phyloP scores from a whole-genome alignment of 2,113 vertebrate species.

The Caranx ignobilis region DNA sequence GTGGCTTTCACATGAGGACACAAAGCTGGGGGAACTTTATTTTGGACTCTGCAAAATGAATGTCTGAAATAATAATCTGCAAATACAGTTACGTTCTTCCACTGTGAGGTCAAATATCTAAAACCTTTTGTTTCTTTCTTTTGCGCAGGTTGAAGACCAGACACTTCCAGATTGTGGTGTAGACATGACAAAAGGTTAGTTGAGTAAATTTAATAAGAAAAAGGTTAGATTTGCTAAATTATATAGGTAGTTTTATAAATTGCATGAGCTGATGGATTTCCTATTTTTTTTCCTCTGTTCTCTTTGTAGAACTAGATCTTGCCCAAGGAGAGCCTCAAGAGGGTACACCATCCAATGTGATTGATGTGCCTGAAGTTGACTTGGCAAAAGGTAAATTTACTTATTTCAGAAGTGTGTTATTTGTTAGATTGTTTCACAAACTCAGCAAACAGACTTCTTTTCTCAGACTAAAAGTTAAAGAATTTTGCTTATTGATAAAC shows the following conservation, averaged over 20 bases:
- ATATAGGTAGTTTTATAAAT: not conserved
- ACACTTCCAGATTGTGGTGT: fast-evolving
- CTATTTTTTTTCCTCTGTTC: not conserved
- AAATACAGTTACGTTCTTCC: not conserved
- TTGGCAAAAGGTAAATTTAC: not conserved
- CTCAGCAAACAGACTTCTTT: no score
- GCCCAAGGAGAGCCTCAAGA: slow-evolving; percentile 23
- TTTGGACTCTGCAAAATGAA: no score
- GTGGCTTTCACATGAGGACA: no score
- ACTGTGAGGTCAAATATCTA: not conserved
- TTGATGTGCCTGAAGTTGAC: not conserved
- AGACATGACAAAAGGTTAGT: slow-evolving; percentile 42
- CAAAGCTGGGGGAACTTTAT: no score
- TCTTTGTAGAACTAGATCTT: slow-evolving; percentile 39
- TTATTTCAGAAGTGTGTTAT: no score
- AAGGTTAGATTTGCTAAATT: not conserved
- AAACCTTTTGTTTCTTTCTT: slow-evolving; percentile 4
- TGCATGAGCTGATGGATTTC: not conserved
- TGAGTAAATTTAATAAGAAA: not conserved
- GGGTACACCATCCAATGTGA: not conserved
- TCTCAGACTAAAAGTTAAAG: no score
- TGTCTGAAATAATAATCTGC: no score
- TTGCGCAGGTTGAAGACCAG: slow-evolving; percentile 34
- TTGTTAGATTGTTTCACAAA: not conserved
- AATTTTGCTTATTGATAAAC: no score